These are phyloP conservation scores for Astropecten irregularis DNA, from an alignment of 53 echinoderm and acorn worm species.

Conservation along the genomic window DNA sequence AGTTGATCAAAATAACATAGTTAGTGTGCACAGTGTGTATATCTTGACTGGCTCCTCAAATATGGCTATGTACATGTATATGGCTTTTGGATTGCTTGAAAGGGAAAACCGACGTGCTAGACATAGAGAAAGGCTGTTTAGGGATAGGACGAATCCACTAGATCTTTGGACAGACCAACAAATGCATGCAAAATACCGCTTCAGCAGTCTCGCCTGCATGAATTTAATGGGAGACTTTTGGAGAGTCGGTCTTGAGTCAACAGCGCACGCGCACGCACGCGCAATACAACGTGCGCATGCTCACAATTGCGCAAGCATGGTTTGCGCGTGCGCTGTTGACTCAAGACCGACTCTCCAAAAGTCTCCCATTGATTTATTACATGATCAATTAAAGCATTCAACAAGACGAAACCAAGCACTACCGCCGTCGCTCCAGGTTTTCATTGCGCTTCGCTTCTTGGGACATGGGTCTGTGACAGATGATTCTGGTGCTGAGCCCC, in stretches of 20 bases:
- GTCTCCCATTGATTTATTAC: conserved; percentile 33
- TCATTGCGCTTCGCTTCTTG: conserved; percentile 37
- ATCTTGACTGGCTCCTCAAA: too few species aligned
- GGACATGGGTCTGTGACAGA: conserved; percentile 25
- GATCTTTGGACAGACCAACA: conserved; percentile 26
- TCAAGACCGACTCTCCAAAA: too few species aligned
- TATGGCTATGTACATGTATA: conserved; percentile 16
- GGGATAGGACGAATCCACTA: conserved; percentile 28
- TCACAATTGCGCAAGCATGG: too few species aligned
- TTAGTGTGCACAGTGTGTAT: too few species aligned
- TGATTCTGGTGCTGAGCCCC: conserved; percentile 16
- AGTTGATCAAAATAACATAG: too few species aligned
- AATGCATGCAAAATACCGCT: conserved; percentile 37
- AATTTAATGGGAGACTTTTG: too few species aligned
- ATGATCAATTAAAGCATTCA: conserved; percentile 23
- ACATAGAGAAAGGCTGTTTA: conserved; percentile 24
- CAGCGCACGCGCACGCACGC: too few species aligned
- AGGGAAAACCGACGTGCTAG: conserved; percentile 28
- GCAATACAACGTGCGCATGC: too few species aligned
- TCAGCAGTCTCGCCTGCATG: conserved; percentile 28
- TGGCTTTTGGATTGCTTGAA: conserved; percentile 24
- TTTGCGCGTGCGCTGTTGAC: too few species aligned
- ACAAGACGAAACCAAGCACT: conserved; percentile 29
- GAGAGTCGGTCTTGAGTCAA: too few species aligned
- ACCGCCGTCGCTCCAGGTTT: conserved; percentile 20